Evolutionary conservation across 2,797 vertebrate genomes (phyloP), one percentile per base, ranked within the genome.

Genomic region (Coregonus ussuriensis): DNA sequence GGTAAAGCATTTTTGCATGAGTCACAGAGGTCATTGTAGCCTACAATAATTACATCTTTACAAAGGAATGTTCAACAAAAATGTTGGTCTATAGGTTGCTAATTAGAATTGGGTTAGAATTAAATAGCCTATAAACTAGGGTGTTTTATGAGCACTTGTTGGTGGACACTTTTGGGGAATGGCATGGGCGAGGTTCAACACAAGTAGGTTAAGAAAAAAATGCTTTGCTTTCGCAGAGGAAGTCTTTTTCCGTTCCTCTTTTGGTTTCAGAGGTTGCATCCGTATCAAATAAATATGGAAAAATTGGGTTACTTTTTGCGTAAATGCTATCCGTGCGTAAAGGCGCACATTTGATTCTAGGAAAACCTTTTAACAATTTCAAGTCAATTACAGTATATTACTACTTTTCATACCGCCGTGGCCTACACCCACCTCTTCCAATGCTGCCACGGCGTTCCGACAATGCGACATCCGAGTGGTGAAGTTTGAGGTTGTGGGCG

Each of bases 401-500:
- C 29, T 67, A 29, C 31, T 21, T 70, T 54, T 68, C 47, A 4
- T 4, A 37, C 25, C 21, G 3, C 25, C 9, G 21, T 29, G n/a
- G 21, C 21, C 59, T 62, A 2, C 11, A 37, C 83, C 94, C 88
- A 98, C 97, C 96, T 98, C 97, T 88, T 99, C 97, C 91, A 98
- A 94, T 72, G 94, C 94, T 11, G 94, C 86, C 90, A 97, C 97
- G 0, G 96, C 91, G 89, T 94, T 96, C 91, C 97, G 92, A 91
- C 97, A 99, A 90, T 96, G 96, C 80, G 87, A 87, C 94, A 98
- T 97, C 84, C 97, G 92, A 71, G 96, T 97, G 88, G 94, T 95
- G 94, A 99, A 99, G 94, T 93, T 98, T 83, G 97, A 99, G 37
- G 97, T 96, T 82, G 97, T 98, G 16, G 97, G 97, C 37, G 97